Evolutionary conservation across 2,888 invertebrate genomes (phyloP), one percentile per base, ranked within the genome.

Genomic region (Entomobrya multifasciata): DNA sequence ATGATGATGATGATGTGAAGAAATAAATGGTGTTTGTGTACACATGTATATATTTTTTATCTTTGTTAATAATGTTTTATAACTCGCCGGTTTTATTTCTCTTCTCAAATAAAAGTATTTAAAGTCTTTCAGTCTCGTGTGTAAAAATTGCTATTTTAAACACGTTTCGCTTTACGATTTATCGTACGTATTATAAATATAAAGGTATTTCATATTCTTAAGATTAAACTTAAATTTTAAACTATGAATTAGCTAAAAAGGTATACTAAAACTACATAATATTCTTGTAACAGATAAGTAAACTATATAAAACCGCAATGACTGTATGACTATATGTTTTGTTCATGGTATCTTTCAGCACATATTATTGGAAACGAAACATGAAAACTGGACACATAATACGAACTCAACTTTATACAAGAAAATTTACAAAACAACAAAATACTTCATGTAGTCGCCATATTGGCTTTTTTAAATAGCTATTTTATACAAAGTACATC

Each of bases 401-500:
- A 30, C n/a, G 44, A 44, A 25, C 6, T 49, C n/a, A 47, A 67
- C 36, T 81, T 74, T 74, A 22, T 82, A 82, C 82, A 82, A 74
- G 83, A 76, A 83, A 74, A 83, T 76, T 74, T 83, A 83, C 83
- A 74, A 62, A 74, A 76, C 36, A 47, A 25, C 27, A 36, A 55
- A 81, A 41, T 57, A 30, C 44, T 55, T 6, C 25, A 47, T 47
- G n/a, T 20, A 78, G 10, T 22, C 20, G n/a, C 20, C 17, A 55
- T 1, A 20, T 55, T 57, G 55, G 20, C 47, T 13, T 65, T 44
- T 55, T 72, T n/a, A 22, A 13, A 25, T 22, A 47, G 11, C 4
- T 25, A 65, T 65, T 30, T 55, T 87, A 88, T 20, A 88, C 88
- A 84, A 88, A 88, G 65, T 88, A 88, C 88, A 88, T 88, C 62